Percentiles rank a stretch among this genome's conserved stretches.
Evolutionary conservation across 2,888 invertebrate genomes (phyloP).

Genomic region (Chalcis sispes): DNA sequence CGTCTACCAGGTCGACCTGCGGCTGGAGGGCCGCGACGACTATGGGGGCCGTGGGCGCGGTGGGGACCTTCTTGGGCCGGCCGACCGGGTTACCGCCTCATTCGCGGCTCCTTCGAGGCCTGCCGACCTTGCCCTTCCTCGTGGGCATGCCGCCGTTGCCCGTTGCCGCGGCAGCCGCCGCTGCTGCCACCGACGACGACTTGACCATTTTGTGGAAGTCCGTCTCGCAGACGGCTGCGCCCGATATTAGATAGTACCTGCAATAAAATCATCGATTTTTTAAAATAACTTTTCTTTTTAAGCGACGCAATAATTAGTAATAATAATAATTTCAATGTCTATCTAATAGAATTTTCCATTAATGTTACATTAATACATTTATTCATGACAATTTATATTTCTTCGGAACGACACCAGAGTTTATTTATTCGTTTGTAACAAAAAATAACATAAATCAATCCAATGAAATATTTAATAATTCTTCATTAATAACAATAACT

Average conservation of each 20-base stretch:
- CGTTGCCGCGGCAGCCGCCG: slow-evolving; percentile 82
- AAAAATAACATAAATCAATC: too few species aligned
- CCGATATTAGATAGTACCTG: slow-evolving; percentile 93
- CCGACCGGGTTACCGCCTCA: slow-evolving; percentile 81
- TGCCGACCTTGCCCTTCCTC: slow-evolving; percentile 92
- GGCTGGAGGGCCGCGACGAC: slow-evolving; percentile 62
- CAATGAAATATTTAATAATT: too few species aligned
- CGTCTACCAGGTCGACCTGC: slow-evolving; percentile 67
- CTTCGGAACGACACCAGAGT: too few species aligned
- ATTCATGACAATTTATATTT: too few species aligned
- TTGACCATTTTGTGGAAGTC: slow-evolving; percentile 96
- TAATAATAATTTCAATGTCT: too few species aligned
- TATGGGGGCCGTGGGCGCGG: slow-evolving; percentile 68
- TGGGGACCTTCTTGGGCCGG: slow-evolving; percentile 75
- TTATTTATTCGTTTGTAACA: too few species aligned
- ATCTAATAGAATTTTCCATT: too few species aligned
- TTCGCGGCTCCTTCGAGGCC: slow-evolving; percentile 93
- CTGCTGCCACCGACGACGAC: slow-evolving; percentile 78
- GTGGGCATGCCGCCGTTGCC: slow-evolving; percentile 82
- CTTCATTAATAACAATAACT: too few species aligned
- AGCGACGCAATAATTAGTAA: too few species aligned
- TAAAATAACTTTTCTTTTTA: too few species aligned
- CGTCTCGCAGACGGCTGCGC: slow-evolving; percentile 94
- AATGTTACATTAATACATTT: too few species aligned
- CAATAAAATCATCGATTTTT: slow-evolving; percentile 39